Percentiles rank a stretch among this genome's conserved stretches.
Conservation (phyloP, 2,888 invertebrate species). For the Morinoia aosen region DNA sequence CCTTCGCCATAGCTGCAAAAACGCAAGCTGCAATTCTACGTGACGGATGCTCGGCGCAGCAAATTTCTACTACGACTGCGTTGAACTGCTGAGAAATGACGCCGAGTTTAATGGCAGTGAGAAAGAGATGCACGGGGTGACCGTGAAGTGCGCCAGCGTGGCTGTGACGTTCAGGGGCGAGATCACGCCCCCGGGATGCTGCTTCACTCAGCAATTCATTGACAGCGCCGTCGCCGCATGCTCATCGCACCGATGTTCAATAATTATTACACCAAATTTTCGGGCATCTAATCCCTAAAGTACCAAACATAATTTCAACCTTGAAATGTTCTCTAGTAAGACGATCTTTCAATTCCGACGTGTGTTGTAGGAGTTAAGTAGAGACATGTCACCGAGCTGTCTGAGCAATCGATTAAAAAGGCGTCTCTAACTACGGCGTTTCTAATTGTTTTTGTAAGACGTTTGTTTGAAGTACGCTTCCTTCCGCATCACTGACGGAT, state of each 20-base stretch:
- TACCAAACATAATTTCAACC: background rate
- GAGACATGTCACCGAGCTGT: background rate
- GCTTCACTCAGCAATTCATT: slow-evolving; percentile 27
- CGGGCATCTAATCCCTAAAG: background rate
- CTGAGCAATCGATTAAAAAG: background rate
- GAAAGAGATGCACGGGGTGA: background rate
- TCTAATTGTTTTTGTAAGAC: background rate
- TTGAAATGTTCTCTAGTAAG: background rate
- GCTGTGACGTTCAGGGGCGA: background rate
- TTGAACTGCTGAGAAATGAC: background rate
- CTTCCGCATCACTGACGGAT: background rate
- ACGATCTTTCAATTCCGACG: background rate
- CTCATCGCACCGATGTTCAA: background rate
- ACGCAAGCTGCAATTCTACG: too few species aligned
- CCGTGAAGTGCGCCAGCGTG: background rate
- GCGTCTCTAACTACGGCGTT: background rate
- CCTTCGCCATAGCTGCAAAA: too few species aligned
- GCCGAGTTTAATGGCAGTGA: background rate
- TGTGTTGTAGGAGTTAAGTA: background rate
- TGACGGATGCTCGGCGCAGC: too few species aligned
- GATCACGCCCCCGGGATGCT: background rate
- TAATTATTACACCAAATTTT: slow-evolving; percentile 1
- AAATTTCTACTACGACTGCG: background rate
- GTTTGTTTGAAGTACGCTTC: background rate
- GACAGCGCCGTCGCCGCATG: background rate